A percentile compares a stretch with the other conserved stretches of the same genome.
These are phyloP conservation scores for Okamejei kenojei DNA, from an alignment of 2,797 vertebrate species.

Conservation along the genomic window DNA sequence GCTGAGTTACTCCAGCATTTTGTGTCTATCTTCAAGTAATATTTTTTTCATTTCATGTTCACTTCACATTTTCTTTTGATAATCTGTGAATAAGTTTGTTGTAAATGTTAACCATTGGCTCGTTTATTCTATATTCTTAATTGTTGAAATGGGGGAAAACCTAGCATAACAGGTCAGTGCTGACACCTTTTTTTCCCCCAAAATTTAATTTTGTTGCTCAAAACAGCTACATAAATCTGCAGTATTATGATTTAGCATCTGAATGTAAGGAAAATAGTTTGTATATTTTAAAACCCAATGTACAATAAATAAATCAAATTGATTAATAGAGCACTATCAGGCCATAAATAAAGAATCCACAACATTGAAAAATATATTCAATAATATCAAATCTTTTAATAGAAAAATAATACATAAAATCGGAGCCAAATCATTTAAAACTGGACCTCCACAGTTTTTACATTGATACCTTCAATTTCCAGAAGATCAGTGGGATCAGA, in stretches of 20 bases:
- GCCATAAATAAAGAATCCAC: background rate
- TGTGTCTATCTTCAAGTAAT: background rate
- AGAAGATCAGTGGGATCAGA: background rate
- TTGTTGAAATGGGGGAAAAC: background rate
- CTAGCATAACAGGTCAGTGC: too few species aligned
- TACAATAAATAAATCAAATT: background rate
- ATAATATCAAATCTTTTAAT: background rate
- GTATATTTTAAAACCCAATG: background rate
- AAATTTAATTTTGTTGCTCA: background rate
- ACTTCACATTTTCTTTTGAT: background rate
- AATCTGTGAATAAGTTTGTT: background rate
- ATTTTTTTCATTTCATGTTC: background rate
- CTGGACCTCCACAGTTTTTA: background rate
- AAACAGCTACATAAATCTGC: background rate
- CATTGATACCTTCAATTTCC: background rate
- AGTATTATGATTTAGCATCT: background rate
- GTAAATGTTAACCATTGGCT: background rate
- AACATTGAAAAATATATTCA: background rate
- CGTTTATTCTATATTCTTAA: background rate
- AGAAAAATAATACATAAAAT: background rate
- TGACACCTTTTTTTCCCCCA: background rate
- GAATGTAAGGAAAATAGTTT: background rate
- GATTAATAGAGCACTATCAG: background rate
- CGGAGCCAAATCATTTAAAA: background rate
- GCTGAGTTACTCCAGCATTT: too few species aligned